Base-by-base conservation (phyloP, 2,113 vertebrate species). In the Myotis yumanensis region DNA sequence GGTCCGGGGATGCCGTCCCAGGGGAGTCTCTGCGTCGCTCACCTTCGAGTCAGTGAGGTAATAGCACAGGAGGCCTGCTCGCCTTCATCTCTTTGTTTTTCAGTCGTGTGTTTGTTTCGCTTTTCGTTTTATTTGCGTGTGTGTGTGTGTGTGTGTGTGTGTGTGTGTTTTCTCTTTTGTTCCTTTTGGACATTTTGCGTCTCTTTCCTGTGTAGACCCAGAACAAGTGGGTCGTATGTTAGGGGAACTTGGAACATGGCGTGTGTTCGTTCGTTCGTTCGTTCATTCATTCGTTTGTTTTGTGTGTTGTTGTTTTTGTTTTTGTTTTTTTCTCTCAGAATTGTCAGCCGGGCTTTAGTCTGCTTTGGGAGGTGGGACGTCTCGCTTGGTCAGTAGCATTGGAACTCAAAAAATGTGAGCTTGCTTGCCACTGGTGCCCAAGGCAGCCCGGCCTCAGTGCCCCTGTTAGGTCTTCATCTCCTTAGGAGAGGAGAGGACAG, bases 141-240 rank as follows among this genome's bases (percentile, higher is more conserved):
- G n/a, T 22, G 15, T 40, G 28, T 87, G 57, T 43, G 28, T 68
- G 18, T n/a, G 71, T 52, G n/a, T 51, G 51, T 46, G 85, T 9
- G 40, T 17, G 32, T 62, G 22, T 48, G 73, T 76, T 10, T 76
- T n/a, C 73, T 92, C 89, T 94, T 97, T 97, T 96, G 97, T 91
- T 97, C 93, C 95, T 97, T 95, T 89, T 18, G 93, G 87, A 91
- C 79, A n/a, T 51, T 59, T 89, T 25, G 79, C 1, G 5, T 95
- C 94, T 94, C 71, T 95, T 89, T 95, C 75, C 97, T 96, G 96
- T 82, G 92, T 97, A 98, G 99, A 99, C 99, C 99, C 99, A 99
- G 99, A 99, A 99, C 99, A 99, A 99, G 99, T 99, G 99, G 99
- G 99, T 98, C 98, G 99, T 99, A 99, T 99, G 98, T 98, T 99